These are phyloP conservation scores for Austrofundulus limnaeus DNA, from an alignment of 2,113 vertebrate genomes.

Conservation along the genomic window DNA sequence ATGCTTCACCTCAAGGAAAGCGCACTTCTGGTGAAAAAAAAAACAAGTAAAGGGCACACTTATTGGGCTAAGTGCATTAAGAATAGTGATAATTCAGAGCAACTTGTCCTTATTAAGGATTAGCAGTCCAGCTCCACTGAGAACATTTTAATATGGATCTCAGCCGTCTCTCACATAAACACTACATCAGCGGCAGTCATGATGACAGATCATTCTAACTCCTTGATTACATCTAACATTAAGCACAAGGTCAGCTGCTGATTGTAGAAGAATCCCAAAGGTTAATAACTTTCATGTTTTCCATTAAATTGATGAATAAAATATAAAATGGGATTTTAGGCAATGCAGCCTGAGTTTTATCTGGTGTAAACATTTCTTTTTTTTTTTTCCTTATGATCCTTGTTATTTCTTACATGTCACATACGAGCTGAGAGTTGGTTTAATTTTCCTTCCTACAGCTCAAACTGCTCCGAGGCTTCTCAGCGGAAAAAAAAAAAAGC, in stretches of 20 bases:
- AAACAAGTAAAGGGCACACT: conserved; percentile 10
- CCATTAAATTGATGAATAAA: background rate
- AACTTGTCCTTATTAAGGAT: conserved; percentile 73
- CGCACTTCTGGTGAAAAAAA: conserved; percentile 1
- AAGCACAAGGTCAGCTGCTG: conserved; percentile 15
- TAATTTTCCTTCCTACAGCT: background rate
- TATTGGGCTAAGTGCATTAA: conserved; percentile 34
- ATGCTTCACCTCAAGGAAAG: background rate
- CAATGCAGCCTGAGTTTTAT: background rate
- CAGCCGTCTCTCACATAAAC: conserved; percentile 30
- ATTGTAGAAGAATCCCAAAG: conserved; percentile 31
- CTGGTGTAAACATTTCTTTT: background rate
- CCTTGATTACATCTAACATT: conserved; percentile 22
- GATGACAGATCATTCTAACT: conserved; percentile 19
- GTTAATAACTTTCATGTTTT: conserved; percentile 25
- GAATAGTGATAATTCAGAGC: conserved; percentile 61
- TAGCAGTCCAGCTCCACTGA: conserved; percentile 60
- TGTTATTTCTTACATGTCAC: background rate
- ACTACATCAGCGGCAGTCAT: conserved; percentile 7
- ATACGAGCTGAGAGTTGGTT: background rate
- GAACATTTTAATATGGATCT: conserved; percentile 62
- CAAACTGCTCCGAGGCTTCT: background rate
- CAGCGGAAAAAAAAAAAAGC: background rate
- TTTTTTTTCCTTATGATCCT: background rate
- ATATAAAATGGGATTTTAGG: conserved; percentile 13